Evolutionary conservation across 1,140 invertebrate species (phyloP).

Genomic region (Cyrtorhinus lividipennis): DNA sequence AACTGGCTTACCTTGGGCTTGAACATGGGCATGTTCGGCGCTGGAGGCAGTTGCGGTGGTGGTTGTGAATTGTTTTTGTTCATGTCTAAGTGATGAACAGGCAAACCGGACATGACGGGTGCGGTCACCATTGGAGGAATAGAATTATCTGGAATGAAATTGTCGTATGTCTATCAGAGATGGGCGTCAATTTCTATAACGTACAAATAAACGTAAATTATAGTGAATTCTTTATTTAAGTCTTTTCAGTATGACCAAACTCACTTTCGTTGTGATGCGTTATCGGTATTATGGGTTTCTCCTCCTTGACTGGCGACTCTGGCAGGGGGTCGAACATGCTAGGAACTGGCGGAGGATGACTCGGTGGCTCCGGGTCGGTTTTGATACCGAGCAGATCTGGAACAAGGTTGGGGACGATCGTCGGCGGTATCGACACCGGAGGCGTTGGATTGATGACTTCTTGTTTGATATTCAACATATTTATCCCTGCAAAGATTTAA

Average conservation of each 20-base stretch:
- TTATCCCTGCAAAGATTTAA: neutral
- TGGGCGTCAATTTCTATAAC: too few species aligned
- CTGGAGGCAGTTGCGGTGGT: constrained; percentile 27
- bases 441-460: constrained; percentile 23
- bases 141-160: constrained; percentile 21
- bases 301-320: constrained; percentile 21
- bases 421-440: neutral
- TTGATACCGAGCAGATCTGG: constrained; percentile 35
- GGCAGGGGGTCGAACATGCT: constrained; percentile 24
- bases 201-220: too few species aligned
- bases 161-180: too few species aligned
- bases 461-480: constrained; percentile 12
- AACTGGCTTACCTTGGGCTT: constrained; percentile 22
- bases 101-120: constrained; percentile 3
- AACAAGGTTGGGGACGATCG: constrained; percentile 1
- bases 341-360: constrained; percentile 26
- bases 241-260: too few species aligned
- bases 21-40: constrained; percentile 27
- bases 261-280: constrained; percentile 21
- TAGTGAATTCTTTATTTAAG: too few species aligned
- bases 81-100: constrained; percentile 13
- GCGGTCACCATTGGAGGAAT: constrained; percentile 18
- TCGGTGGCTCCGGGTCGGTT: constrained; percentile 7
- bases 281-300: constrained; percentile 19
- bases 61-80: constrained; percentile 32